Base-by-base conservation (phyloP, 1,140 invertebrate genomes). In the Drosophila paulistorum region DNA sequence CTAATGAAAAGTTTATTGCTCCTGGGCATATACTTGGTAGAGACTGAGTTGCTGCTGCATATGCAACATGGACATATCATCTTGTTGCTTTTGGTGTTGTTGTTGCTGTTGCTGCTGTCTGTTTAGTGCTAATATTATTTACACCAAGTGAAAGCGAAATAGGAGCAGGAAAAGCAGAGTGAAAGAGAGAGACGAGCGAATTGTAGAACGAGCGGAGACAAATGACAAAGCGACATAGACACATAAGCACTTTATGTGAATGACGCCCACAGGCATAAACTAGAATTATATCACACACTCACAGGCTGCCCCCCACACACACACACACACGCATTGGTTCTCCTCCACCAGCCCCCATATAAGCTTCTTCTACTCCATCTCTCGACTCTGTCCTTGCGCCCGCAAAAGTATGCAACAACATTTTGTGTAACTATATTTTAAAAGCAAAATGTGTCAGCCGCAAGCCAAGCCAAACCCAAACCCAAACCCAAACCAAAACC, bases 1-100 rank as follows among this genome's bases (percentile, higher is more conserved):
- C 83, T 87, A 87, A 87, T 87, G 83, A 87, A 87, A 87, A 87
- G 77, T 89, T 87, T 87, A 87, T 83, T 86, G 77, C 83, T 70
- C 68, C 61, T 58, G 76, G 83, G 79, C 65, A 60, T 71, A 64
- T 74, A 84, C 81, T 74, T 71, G 64, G 61, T 64, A 30, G 37
- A 63, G 33, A 59, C 60, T 42, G 41, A 69, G 57, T 33, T 39
- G 65, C 60, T 54, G 51, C 70, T 78, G 61, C 65, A 79, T 63
- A 67, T 71, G 77, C 63, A 79, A 68, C 74, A 23, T 11, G 14
- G 10, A 33, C 62, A 64, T 64, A 30, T 33, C 39, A 64, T 14
- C 45, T 48, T n/a, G 42, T 63, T 61, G 45, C 17, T 59, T 35
- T 61, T 72, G 58, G 37, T 69, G 23, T 30, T 41, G 51, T 30